These are phyloP conservation scores for Bucco capensis DNA, from an alignment of 2,113 vertebrate genomes.

Conservation along the genomic window DNA sequence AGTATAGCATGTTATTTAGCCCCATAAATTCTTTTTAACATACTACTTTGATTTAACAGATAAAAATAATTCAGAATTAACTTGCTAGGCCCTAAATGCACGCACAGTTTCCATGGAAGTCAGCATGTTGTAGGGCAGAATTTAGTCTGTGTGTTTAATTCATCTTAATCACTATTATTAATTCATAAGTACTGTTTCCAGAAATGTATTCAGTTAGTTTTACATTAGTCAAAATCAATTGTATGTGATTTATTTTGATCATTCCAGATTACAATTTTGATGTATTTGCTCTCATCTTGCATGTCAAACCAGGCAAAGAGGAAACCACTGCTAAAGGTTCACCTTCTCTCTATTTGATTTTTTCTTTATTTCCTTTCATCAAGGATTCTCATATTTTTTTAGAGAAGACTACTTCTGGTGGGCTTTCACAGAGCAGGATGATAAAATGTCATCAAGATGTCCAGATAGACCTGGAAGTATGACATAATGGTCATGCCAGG, in stretches of 20 bases:
- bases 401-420: neutral
- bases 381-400: neutral
- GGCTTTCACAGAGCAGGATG: neutral
- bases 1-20: neutral
- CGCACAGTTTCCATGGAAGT: conserved; percentile 74
- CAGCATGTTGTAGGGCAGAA: conserved; percentile 73
- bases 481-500: accelerated
- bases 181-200: conserved; percentile 81
- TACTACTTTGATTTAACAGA: conserved; percentile 70
- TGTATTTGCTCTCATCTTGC: conserved; percentile 70
- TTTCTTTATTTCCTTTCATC: neutral
- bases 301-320: conserved; percentile 56
- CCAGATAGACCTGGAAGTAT: neutral
- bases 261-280: conserved; percentile 72
- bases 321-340: too few species aligned
- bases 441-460: neutral
- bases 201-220: conserved; percentile 80
- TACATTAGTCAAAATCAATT: conserved; percentile 79
- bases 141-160: conserved; percentile 76
- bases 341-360: neutral
- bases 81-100: conserved; percentile 70
- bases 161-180: conserved; percentile 80
- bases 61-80: conserved; percentile 77
- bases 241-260: conserved; percentile 77
- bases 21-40: conserved; percentile 26